Evolutionary conservation across 2,888 invertebrate species (phyloP), one percentile per base, ranked within the genome.

Genomic region (Actias luna): DNA sequence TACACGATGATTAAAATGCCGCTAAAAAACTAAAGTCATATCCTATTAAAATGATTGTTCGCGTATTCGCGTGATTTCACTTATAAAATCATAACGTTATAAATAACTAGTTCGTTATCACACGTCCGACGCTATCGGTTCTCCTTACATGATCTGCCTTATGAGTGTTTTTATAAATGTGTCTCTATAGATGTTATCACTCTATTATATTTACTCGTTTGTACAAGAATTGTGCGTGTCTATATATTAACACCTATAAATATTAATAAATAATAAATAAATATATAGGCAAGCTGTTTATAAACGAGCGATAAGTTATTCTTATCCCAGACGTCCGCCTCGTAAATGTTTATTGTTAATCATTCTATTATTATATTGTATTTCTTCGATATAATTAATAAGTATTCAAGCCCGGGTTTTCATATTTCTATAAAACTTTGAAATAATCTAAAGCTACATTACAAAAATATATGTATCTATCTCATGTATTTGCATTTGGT

Each of bases 141-240:
- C 80, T 86, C 84, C 85, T 87, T 85, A 80, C 79, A 85, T 83
- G 82, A 87, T 88, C 89, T 92, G 91, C 91, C 91, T 92, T 92
- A 91, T 90, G 87, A 87, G 80, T 92, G 89, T 91, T 85, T 88
- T 87, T 88, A 86, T 86, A 87, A 84, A 83, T 84, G 74, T 88
- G 83, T 85, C 83, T 88, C 81, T 84, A 83, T 73, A 74, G 79
- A 82, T 75, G 22, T 79, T 74, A 74, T 70, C 73, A 71, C 71
- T 78, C 73, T 76, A 74, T 65, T 65, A 65, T 69, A 66, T 72
- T 65, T 75, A 64, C 18, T 61, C 52, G 63, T 73, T 75, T 71
- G 73, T 76, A 74, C 70, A 73, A 71, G 66, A 72, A 73, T 67
- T 65, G 77, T 73, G 75, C 67, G 73, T 80, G 79, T 82, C 79